Evolutionary conservation across 2,888 invertebrate species (phyloP), one percentile per base, ranked within the genome.

Genomic region (Lepeophtheirus nordmannii): DNA sequence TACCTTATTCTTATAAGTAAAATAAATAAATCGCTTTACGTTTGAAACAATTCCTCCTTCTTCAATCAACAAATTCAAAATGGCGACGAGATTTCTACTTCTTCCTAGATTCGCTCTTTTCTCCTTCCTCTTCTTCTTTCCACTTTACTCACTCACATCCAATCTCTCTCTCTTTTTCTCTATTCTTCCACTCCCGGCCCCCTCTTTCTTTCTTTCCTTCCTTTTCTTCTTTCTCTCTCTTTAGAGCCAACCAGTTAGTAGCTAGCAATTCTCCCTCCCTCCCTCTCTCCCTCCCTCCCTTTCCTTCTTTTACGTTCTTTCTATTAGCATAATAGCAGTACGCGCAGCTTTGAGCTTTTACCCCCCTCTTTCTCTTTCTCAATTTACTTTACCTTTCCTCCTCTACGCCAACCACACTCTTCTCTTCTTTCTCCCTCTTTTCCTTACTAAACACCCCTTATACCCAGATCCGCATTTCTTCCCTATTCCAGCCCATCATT

Each of bases 31-130:
- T 46, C 5, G n/a, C 53, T 46, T 46, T 46, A 46, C 53, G 53
- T 46, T 46, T 14, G n/a, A 46, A 17, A 17, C 17, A 17, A 46
- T 46, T 17, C 53, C 17, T 46, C 53, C 53, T 46, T 17, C 53
- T 46, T 46, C 53, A 17, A 46, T 46, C 53, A 46, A 46, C 53
- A 46, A 46, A 46, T 46, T 46, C 53, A 46, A 46, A 46, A 46
- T 46, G 53, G 53, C 14, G n/a, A n/a, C 53, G 14, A 5, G 14
- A n/a, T 17, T 17, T 17, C 17, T 46, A 5, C 53, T 17, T 8
- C 14, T 46, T 30, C 30, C 30, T 30, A 30, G 3, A 30, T 30
- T 30, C 7, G 8, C 53, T 46, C 53, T 46, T 8, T 46, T 46
- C 53, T 17, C 53, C 17, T 46, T 46, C 53, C 53, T 46, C 14